phyloP scores from a whole-genome alignment of 1,140 invertebrate species.

The Manduca sexta region DNA sequence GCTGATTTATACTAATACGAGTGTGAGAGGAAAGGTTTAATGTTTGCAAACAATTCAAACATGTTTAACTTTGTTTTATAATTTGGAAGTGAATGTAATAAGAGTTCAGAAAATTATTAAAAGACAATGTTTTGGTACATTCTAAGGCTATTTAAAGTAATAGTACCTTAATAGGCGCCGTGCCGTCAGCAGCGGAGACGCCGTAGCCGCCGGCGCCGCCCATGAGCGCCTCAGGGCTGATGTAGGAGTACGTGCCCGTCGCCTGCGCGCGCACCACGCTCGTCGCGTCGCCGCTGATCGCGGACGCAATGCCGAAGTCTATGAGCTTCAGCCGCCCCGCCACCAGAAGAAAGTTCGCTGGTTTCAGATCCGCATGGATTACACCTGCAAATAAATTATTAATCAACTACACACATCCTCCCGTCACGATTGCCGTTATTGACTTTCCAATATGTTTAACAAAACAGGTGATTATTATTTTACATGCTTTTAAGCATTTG shows the following conservation, averaged over 20 bases:
- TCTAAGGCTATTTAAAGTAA: background rate
- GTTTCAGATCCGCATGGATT: too few species aligned
- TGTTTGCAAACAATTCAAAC: too few species aligned
- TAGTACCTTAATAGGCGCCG: conserved; percentile 51
- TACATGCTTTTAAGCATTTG: too few species aligned
- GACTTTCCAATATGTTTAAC: too few species aligned
- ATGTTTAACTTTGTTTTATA: too few species aligned
- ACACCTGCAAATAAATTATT: conserved; percentile 87
- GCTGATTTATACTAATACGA: too few species aligned
- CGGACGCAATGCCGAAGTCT: conserved; percentile 97
- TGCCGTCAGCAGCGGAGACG: conserved; percentile 50
- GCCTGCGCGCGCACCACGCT: conserved; percentile 88
- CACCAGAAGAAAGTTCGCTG: conserved; percentile 95
- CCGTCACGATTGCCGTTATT: too few species aligned
- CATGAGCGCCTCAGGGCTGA: conserved; percentile 93
- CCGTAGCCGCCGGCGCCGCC: conserved; percentile 52
- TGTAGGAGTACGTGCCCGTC: conserved; percentile 95
- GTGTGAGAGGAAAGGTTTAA: too few species aligned
- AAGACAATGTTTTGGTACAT: background rate
- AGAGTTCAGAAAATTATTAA: background rate
- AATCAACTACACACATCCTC: too few species aligned
- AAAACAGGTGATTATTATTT: too few species aligned
- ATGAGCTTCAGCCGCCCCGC: conserved; percentile 93
- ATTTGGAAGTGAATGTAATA: too few species aligned
- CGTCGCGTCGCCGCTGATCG: conserved; percentile 90